Evolutionary conservation across 2,113 vertebrate genomes (phyloP).

Genomic region (Hypomesus transpacificus): DNA sequence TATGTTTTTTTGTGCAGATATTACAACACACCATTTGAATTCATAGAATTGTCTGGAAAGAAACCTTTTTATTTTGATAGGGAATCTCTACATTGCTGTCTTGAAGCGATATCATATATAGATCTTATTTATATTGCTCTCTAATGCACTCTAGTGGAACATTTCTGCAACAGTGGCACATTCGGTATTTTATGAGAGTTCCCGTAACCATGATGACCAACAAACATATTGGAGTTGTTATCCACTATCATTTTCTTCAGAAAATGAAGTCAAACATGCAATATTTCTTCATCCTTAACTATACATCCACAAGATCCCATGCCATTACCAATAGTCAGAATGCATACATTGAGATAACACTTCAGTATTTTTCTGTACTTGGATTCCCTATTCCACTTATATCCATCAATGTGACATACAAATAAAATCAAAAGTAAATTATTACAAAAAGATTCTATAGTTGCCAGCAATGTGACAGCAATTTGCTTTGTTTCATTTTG

Average conservation of each 20-base stretch:
- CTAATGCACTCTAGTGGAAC: constrained; percentile 49
- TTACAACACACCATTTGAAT: constrained; percentile 2
- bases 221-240: too few relatives aligned
- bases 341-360: not conserved
- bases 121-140: constrained; percentile 11
- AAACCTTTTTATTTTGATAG: not conserved
- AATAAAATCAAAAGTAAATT: too few relatives aligned
- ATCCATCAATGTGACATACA: not conserved
- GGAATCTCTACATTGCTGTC: not conserved
- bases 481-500: too few relatives aligned
- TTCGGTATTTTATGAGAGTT: not conserved
- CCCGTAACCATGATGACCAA: not conserved
- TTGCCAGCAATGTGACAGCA: too few relatives aligned
- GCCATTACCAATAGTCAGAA: constrained; percentile 2
- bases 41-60: not conserved
- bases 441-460: too few relatives aligned
- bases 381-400: not conserved
- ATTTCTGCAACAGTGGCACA: not conserved
- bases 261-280: not conserved
- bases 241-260: not conserved
- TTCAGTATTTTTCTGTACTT: constrained; percentile 2
- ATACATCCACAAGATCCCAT: not conserved
- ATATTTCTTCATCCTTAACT: not conserved
- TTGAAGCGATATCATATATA: not conserved
- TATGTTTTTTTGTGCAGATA: constrained; percentile 15